Percentiles rank a stretch among this genome's conserved stretches.
phyloP scores from a whole-genome alignment of 2,113 vertebrate species.

The Cyprinodon tularosa region DNA sequence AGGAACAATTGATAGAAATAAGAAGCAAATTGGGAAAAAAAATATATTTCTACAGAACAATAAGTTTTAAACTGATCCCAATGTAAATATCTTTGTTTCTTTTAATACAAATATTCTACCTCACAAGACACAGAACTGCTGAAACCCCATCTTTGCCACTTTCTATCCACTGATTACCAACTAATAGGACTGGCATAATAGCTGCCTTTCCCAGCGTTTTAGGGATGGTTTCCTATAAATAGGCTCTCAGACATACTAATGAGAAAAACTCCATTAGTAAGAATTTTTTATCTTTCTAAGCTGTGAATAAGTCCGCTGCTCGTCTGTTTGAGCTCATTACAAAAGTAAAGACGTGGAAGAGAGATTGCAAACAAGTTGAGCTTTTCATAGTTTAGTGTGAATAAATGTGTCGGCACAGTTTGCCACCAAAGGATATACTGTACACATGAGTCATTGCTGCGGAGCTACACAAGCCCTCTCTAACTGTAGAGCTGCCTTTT shows the following conservation, averaged over 20 bases:
- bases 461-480: background rate
- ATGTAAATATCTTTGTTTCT: no score
- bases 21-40: no score
- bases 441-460: background rate
- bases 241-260: background rate
- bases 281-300: background rate
- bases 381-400: background rate
- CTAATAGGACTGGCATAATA: background rate
- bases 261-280: background rate
- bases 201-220: background rate
- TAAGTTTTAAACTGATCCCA: background rate
- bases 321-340: background rate
- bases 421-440: background rate
- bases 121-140: background rate
- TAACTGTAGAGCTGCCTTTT: background rate
- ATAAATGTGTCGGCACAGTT: background rate
- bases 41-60: background rate
- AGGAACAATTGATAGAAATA: no score
- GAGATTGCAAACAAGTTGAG: background rate
- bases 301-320: background rate
- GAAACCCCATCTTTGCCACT: background rate
- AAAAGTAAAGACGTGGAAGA: background rate
- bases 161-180: background rate
- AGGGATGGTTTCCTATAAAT: background rate
- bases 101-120: no score